phyloP scores from a whole-genome alignment of 2,797 vertebrate species.

The Naso thynnoides region DNA sequence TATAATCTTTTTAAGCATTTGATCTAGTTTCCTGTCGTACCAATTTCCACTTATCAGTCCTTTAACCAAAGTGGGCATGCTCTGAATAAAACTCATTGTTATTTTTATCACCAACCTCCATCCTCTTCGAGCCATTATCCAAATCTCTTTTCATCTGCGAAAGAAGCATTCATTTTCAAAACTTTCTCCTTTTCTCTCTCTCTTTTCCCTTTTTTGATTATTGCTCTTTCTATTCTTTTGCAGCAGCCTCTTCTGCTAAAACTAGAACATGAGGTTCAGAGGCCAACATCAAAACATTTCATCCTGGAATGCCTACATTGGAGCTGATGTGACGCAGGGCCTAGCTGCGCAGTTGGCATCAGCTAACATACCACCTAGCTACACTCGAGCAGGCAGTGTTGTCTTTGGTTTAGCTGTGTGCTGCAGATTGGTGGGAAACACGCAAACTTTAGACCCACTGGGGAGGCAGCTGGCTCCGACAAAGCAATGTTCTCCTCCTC shows the following conservation, averaged over 20 bases:
- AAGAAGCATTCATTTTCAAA: constrained; percentile 17
- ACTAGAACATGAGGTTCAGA: constrained; percentile 33
- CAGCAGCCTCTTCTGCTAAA: constrained; percentile 34
- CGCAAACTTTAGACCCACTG: constrained; percentile 74
- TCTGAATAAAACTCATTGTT: constrained; percentile 44
- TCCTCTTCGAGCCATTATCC: constrained; percentile 36
- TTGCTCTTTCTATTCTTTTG: constrained; percentile 9
- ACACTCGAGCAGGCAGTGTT: constrained; percentile 43
- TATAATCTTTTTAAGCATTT: not conserved
- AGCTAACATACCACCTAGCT: constrained; percentile 44
- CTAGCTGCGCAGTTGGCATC: constrained; percentile 41
- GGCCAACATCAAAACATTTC: constrained; percentile 42
- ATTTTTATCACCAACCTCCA: constrained; percentile 45
- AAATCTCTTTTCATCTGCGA: constrained; percentile 37
- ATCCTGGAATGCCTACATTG: constrained; percentile 35
- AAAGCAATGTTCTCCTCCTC: constrained; percentile 54
- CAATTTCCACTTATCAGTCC: constrained; percentile 11
- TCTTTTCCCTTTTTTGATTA: constrained; percentile 3
- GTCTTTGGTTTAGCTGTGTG: constrained; percentile 49
- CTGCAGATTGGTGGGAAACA: constrained; percentile 76
- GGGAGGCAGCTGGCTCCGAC: constrained; percentile 72
- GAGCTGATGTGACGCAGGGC: constrained; percentile 35
- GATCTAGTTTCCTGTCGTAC: not conserved
- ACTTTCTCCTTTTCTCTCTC: not conserved
- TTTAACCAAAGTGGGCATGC: not conserved